Conservation (phyloP, 2,797 vertebrate genomes). For the Capromys pilorides region DNA sequence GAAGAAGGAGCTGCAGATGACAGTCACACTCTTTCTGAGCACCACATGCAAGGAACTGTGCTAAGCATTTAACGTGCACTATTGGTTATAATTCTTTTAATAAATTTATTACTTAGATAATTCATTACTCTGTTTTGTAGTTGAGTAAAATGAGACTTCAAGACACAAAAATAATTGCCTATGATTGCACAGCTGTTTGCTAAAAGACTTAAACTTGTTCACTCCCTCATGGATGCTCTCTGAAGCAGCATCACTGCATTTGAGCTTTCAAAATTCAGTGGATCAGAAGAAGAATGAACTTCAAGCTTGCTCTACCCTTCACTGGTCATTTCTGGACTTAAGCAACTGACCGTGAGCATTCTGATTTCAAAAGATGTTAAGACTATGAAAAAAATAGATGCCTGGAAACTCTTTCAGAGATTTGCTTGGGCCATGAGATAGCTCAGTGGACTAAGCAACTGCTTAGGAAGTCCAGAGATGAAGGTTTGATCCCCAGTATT, state of each 20-base stretch:
- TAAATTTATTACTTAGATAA: background rate
- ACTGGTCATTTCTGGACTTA: background rate
- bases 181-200: background rate
- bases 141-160: background rate
- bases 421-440: no score
- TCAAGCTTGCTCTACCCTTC: background rate
- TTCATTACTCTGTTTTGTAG: conserved; percentile 2
- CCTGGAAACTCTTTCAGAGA: background rate
- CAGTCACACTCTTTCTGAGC: background rate
- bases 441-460: no score
- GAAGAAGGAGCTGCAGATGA: background rate
- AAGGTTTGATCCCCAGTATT: no score
- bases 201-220: background rate
- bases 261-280: background rate
- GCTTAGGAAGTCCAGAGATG: no score
- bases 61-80: background rate
- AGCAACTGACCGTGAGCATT: background rate
- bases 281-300: background rate
- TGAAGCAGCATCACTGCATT: background rate
- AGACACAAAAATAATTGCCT: background rate
- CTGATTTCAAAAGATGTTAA: conserved; percentile 24
- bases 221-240: background rate
- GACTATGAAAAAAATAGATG: background rate
- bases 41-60: background rate
- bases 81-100: conserved; percentile 16